These are phyloP conservation scores for Neodiprion virginianus DNA, from an alignment of 1,140 invertebrate species.

Conservation along the genomic window DNA sequence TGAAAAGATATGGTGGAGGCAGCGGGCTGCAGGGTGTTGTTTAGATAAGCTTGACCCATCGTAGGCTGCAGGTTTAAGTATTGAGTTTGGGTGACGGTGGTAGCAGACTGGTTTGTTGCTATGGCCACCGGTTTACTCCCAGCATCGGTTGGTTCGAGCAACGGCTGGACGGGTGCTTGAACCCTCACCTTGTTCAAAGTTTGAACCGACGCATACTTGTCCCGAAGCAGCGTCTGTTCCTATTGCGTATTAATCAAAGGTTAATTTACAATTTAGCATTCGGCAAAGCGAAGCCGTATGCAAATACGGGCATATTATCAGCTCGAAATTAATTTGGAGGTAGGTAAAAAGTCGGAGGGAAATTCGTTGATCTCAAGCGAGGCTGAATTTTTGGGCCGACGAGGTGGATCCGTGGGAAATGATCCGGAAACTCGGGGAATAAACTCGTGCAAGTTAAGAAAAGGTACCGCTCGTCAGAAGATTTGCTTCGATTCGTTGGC, in stretches of 20 bases:
- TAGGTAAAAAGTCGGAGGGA: too few relatives aligned
- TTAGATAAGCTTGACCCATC: conserved; percentile 2
- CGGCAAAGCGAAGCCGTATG: neutral
- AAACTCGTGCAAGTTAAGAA: neutral
- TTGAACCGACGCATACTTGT: neutral
- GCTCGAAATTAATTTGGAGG: neutral
- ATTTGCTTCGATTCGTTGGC: neutral
- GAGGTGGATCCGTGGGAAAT: too few relatives aligned
- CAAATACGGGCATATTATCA: neutral
- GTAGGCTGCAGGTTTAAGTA: neutral
- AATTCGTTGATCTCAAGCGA: too few relatives aligned
- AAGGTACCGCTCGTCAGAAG: neutral
- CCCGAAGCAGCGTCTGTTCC: neutral
- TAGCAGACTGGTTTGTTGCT: neutral
- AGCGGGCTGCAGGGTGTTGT: neutral
- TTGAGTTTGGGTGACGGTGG: neutral
- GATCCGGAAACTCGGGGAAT: too few relatives aligned
- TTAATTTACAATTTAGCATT: neutral
- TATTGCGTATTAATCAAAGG: neutral
- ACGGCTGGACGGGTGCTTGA: conserved; percentile 1
- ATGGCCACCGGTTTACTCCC: neutral
- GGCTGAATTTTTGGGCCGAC: too few relatives aligned
- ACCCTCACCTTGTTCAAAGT: conserved; percentile 5
- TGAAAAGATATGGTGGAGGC: neutral
- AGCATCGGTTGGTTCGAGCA: neutral